Conservation (phyloP, 2,113 vertebrate genomes). For the Stegastes partitus region DNA sequence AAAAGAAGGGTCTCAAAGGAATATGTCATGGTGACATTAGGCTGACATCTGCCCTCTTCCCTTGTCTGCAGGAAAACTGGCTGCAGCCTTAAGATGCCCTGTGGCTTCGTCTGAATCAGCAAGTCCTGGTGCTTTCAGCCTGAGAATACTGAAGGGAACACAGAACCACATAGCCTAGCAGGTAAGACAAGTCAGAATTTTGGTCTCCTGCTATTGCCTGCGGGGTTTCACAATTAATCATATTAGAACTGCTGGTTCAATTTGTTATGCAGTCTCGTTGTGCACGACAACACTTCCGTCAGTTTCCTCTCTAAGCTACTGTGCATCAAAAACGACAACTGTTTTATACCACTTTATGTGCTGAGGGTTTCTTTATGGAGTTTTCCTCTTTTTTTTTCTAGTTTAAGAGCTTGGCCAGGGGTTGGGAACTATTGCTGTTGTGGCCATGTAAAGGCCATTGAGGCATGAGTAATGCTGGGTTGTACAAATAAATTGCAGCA, state of each 20-base stretch:
- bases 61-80: constrained; percentile 46
- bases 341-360: not conserved
- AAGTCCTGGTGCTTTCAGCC: not conserved
- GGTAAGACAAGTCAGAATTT: constrained; percentile 48
- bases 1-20: not conserved
- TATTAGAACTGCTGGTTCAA: not conserved
- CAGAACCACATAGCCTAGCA: constrained; percentile 19
- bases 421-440: not conserved
- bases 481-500: constrained; percentile 26
- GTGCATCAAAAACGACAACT: not conserved
- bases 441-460: constrained; percentile 6
- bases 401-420: not conserved
- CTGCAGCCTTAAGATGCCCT: constrained; percentile 24
- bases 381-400: not conserved
- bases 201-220: not conserved
- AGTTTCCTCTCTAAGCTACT: too few relatives aligned
- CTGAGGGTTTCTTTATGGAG: not conserved
- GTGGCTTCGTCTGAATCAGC: constrained; percentile 34
- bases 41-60: constrained; percentile 30
- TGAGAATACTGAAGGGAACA: constrained; percentile 1
- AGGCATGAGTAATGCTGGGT: constrained; percentile 5
- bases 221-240: not conserved
- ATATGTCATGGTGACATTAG: constrained; percentile 23
- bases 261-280: not conserved
- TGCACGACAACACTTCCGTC: too few relatives aligned